These are phyloP conservation scores for Pangasianodon gigas DNA, from an alignment of 2,113 vertebrate species.

Conservation along the genomic window DNA sequence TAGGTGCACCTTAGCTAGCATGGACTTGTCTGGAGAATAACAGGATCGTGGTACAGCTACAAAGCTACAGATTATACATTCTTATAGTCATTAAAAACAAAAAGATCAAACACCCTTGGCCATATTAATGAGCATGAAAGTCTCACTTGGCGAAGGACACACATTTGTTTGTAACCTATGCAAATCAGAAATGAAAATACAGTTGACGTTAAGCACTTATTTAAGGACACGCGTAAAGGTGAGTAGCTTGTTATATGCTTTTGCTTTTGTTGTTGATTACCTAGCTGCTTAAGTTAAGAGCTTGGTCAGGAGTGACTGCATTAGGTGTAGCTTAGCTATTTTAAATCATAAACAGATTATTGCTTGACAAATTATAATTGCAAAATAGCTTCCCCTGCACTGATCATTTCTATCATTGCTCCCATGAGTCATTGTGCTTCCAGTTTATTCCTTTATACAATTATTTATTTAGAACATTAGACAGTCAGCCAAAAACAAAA, in stretches of 20 bases:
- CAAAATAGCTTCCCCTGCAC: background rate
- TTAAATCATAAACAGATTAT: background rate
- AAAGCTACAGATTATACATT: background rate
- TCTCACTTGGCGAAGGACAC: background rate
- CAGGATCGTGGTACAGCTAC: background rate
- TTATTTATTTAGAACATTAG: background rate
- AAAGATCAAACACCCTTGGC: background rate
- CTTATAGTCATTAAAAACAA: background rate
- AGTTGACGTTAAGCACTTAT: constrained; percentile 12
- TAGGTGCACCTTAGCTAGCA: background rate
- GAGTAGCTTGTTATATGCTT: background rate
- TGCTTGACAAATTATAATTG: background rate
- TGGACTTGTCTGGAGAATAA: background rate
- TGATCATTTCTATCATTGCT: constrained; percentile 51
- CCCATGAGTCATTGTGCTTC: constrained; percentile 58
- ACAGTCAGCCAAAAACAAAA: background rate
- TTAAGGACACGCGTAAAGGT: background rate
- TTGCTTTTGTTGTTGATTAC: background rate
- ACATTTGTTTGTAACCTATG: constrained; percentile 28
- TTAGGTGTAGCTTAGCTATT: background rate
- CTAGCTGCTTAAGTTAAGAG: background rate
- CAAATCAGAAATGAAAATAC: constrained; percentile 32
- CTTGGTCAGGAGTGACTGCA: background rate
- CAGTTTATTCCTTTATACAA: background rate
- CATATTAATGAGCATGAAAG: background rate